Base-by-base conservation (phyloP, 2,888 invertebrate species). In the Agrochola litura region DNA sequence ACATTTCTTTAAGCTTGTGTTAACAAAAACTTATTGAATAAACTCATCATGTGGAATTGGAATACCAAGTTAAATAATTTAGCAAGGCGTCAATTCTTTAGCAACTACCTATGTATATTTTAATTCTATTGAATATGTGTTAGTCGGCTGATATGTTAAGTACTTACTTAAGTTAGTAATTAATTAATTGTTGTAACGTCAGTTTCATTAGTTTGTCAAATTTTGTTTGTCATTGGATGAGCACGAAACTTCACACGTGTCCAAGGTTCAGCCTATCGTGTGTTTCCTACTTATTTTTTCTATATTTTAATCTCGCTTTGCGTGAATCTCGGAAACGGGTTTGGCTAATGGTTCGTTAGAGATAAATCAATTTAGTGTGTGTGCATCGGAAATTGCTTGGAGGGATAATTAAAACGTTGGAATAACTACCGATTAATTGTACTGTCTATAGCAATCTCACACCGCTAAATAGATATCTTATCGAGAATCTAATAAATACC, bases 211-310 rank as follows among this genome's bases (percentile, higher is more conserved):
- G 74, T 82, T 87, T 81, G 60, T 76, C 74, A 63, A 86, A 80
- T 84, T 77, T 82, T 81, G 75, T 84, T 67, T 85, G 75, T 82
- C 71, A 82, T 73, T 60, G 58, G 73, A 56, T 82, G 78, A 86
- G 87, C 84, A 87, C 84, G 37, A 89, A 88, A 88, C 89, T 84
- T 90, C 87, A 89, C 90, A 86, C 77, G 89, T 91, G 90, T 89
- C 88, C 89, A 90, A 93, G 90, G 90, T 86, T 90, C 79, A 73
- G 81, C 73, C 77, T 63, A 68, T 30, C 67, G 80, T 83, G 77
- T 52, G 74, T 78, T 81, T 76, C 77, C 49, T 76, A 79, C 76
- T 77, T 52, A 79, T 84, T 89, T 88, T 88, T 78, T 80, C 65
- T 73, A 41, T 67, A 86, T 88, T 89, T 89, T 88, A 86, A 37